These are phyloP conservation scores for Cranoglanis bouderius DNA, from an alignment of 2,113 vertebrate genomes.

Conservation along the genomic window DNA sequence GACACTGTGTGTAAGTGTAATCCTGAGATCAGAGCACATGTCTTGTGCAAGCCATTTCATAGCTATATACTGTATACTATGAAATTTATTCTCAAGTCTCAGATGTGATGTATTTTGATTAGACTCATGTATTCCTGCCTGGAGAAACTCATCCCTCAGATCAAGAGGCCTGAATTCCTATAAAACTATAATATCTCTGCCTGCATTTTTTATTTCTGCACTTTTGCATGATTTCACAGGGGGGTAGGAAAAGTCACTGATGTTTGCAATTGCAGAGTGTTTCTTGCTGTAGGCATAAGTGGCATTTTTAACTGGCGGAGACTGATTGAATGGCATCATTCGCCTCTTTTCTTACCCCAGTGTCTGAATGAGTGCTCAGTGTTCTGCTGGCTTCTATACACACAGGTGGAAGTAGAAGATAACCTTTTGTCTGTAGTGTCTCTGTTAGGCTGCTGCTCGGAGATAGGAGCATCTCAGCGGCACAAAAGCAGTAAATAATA, in stretches of 20 bases:
- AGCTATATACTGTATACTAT: not conserved
- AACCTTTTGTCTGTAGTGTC: conserved; percentile 61
- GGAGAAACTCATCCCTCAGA: not conserved
- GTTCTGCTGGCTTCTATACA: conserved; percentile 45
- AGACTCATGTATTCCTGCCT: not conserved
- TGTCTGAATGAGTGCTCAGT: conserved; percentile 44
- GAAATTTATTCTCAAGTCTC: not conserved
- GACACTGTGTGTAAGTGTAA: not conserved
- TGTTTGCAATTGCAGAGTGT: not conserved
- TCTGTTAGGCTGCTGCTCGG: conserved; percentile 30
- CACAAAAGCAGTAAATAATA: conserved; percentile 37
- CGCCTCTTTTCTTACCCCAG: not conserved
- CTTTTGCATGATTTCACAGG: not conserved
- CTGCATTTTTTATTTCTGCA: not conserved
- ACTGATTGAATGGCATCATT: conserved; percentile 26
- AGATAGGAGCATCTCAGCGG: conserved; percentile 57
- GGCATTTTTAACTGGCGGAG: conserved; percentile 21
- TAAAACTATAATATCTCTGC: not conserved
- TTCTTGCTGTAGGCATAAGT: not conserved
- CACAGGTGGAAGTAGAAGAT: conserved; percentile 69
- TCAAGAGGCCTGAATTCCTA: not conserved
- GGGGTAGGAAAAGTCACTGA: not conserved
- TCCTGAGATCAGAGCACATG: not conserved
- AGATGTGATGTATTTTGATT: conserved; percentile 1
- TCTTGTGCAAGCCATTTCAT: not conserved